Base-by-base conservation (phyloP, 2,888 invertebrate genomes). In the Nomada hirtipes region DNA sequence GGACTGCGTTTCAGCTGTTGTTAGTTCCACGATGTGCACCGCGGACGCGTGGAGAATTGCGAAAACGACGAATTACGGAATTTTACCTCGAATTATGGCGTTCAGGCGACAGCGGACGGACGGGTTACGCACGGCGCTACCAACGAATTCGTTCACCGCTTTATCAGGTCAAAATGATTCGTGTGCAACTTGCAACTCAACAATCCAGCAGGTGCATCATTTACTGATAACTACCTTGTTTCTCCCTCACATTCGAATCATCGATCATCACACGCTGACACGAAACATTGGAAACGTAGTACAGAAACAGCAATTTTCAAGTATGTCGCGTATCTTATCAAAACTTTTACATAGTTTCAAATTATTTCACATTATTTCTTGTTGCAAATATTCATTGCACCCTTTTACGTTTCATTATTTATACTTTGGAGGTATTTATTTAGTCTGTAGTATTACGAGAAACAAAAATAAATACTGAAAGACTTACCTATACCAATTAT, bases 151-250 rank as follows among this genome's bases (percentile, higher is more conserved):
- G 83, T 89, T 89, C 87, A 88, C 82, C 85, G 84, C 86, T 76
- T 88, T 88, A 83, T 86, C 87, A 82, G 84, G 85, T 89, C 88
- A 77, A 83, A 88, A 85, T 86, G 87, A 88, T 82, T 78, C 89
- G 86, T 88, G 88, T 86, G 83, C 87, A 85, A 84, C 86, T 84
- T 89, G 89, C 87, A 86, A 88, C 83, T 88, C 91, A 85, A 88
- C 88, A 72, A 89, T 91, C 83, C 91, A 91, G 88, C 90, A 92
- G 92, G 92, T 92, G 91, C 91, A 90, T 86, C 83, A 89, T 84
- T 88, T 88, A 84, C 81, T 88, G 76, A 87, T 73, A 79, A 82
- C 86, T 85, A 82, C 13, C 68, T 52, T 60, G 61, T 59, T 65
- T 9, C 29, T 26, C 29, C 61, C 50, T 77, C 65, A n/a, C 75